Evolutionary conservation across 2,888 invertebrate genomes (phyloP), one percentile per base, ranked within the genome.

Genomic region (Glyphotaelius pellucidus): DNA sequence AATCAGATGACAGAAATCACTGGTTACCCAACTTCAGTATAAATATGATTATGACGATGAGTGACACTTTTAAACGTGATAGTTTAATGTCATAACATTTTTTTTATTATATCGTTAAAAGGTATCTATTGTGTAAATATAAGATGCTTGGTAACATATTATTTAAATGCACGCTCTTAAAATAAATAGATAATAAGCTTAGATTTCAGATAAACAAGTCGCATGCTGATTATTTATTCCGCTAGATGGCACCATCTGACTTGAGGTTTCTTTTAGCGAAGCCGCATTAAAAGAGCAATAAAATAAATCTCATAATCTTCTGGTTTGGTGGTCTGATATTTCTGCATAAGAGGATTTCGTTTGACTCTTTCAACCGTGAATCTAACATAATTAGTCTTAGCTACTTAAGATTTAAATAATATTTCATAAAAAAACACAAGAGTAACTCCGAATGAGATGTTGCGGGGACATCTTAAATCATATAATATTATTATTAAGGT

Each of bases 251-350:
- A 52, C 52, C 19, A 52, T 52, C 52, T 52, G 52, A 15, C 47
- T 47, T 47, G 15, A 67, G 67, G 81, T 31, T n/a, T 87, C 87
- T 52, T 87, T 87, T 87, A 67, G 87, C 87, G 67, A 52, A 32
- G 87, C 87, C 88, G 88, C 88, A 67, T 52, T 87, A 52, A 87
- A 88, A 88, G 88, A 67, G 79, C 19, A 47, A 42, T 86, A 81
- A 81, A 81, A 85, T 38, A 85, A 38, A 47, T 42, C 86, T 86
- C n/a, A 86, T 25, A 42, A 85, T 38, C 85, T 85, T 85, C 35
- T 83, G 19, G 31, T 67, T 67, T 67, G 67, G 52, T 67, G 19
- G 67, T 67, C 67, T n/a, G 67, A 67, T 67, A 67, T 67, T 83
- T 31, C 31, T 35, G 19, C 32, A 83, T 83, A 35, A 25, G 83